Conservation (phyloP, 2,888 invertebrate genomes). For the Papilio gigon region DNA sequence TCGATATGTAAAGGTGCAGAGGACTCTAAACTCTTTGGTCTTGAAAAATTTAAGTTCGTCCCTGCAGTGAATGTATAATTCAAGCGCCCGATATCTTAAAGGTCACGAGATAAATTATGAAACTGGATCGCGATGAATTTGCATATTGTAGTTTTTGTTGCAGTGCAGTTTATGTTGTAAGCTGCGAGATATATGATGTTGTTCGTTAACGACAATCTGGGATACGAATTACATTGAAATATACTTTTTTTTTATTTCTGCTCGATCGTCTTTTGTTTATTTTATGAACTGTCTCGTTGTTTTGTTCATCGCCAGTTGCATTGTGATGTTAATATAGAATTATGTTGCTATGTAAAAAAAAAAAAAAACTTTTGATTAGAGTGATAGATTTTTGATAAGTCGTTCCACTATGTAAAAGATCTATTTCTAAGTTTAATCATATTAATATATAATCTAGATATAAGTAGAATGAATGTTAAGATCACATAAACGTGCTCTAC, state of each 20-base stretch:
- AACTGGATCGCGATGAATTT: slow-evolving; percentile 21
- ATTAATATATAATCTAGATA: not conserved
- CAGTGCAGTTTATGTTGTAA: slow-evolving; percentile 1
- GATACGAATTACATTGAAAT: not conserved
- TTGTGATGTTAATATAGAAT: too few relatives aligned
- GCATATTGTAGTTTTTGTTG: slow-evolving; percentile 22
- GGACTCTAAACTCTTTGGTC: slow-evolving; percentile 27
- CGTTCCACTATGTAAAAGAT: too few relatives aligned
- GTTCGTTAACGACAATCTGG: not conserved
- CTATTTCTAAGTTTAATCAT: too few relatives aligned
- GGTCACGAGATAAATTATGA: slow-evolving; percentile 30
- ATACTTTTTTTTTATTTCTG: too few relatives aligned
- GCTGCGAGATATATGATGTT: not conserved
- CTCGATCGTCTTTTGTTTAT: too few relatives aligned
- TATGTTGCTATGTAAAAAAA: too few relatives aligned
- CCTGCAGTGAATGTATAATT: slow-evolving; percentile 37
- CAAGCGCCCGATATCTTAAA: slow-evolving; percentile 31
- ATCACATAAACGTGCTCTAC: not conserved
- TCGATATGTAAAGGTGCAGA: slow-evolving; percentile 14
- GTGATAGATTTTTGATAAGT: too few relatives aligned
- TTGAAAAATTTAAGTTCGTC: slow-evolving; percentile 35
- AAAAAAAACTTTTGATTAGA: too few relatives aligned
- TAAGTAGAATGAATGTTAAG: not conserved
- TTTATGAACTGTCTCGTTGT: too few relatives aligned
- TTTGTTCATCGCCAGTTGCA: too few relatives aligned